These are phyloP conservation scores for Chamaea fasciata DNA, from an alignment of 2,113 vertebrate genomes.

Conservation along the genomic window DNA sequence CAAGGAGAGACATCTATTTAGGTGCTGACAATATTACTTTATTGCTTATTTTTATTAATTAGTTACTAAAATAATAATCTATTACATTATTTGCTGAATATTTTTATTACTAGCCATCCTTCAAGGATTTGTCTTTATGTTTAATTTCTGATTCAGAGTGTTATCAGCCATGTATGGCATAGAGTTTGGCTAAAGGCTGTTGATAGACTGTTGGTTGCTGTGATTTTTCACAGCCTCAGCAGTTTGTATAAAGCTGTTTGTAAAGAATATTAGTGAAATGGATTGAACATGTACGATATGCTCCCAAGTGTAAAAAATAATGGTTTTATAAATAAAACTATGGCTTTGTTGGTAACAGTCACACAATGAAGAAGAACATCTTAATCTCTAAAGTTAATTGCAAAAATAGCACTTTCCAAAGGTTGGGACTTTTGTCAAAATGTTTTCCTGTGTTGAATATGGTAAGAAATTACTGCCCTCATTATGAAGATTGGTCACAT, in stretches of 20 bases:
- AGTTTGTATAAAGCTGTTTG: neutral
- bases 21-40: neutral
- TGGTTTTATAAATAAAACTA: neutral
- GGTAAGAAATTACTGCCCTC: neutral
- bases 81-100: neutral
- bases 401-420: neutral
- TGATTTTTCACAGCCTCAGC: neutral
- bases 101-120: neutral
- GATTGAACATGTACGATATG: neutral
- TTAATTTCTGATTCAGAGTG: neutral
- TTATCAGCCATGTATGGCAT: neutral
- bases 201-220: neutral
- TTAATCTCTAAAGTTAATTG: neutral
- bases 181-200: neutral
- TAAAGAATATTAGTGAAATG: neutral
- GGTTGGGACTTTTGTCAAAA: neutral
- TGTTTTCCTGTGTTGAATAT: neutral
- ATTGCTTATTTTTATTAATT: neutral
- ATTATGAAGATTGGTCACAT: neutral
- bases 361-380: neutral
- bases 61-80: neutral
- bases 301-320: neutral
- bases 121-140: neutral
- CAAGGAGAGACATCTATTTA: neutral
- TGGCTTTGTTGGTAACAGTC: accelerated